Percentiles rank a stretch among this genome's conserved stretches.
Conservation (phyloP, 1,140 invertebrate species). For the Musca vetustissima region DNA sequence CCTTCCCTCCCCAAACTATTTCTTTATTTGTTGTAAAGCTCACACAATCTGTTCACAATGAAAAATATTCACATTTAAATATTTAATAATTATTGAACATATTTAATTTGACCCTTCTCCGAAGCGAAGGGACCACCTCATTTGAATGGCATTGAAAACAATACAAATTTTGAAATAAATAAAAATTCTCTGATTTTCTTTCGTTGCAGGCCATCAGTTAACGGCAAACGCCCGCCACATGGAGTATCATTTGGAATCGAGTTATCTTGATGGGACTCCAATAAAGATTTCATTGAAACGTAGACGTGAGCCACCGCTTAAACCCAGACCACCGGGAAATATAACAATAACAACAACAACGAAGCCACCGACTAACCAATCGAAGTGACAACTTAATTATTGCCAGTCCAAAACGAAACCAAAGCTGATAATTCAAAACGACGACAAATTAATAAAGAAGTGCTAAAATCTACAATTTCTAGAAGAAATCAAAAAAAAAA, state of each 20-base stretch:
- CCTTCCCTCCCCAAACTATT: too few relatives aligned
- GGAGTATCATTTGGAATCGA: conserved; percentile 21
- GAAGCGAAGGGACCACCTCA: too few relatives aligned
- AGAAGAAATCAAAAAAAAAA: too few relatives aligned
- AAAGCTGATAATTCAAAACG: too few relatives aligned
- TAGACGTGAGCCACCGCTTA: conserved; percentile 26
- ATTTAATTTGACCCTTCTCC: neutral
- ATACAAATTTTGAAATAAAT: neutral
- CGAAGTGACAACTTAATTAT: too few relatives aligned
- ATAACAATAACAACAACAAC: neutral
- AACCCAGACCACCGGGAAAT: conserved; percentile 28
- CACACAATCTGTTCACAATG: too few relatives aligned
- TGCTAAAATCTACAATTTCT: too few relatives aligned
- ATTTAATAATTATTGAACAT: neutral
- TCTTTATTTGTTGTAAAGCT: too few relatives aligned
- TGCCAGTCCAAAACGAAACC: neutral
- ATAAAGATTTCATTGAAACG: conserved; percentile 27
- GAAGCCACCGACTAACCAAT: too few relatives aligned
- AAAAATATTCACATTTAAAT: conserved; percentile 6
- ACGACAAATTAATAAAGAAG: too few relatives aligned
- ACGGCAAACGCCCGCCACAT: conserved; percentile 24
- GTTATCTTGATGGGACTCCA: conserved; percentile 20
- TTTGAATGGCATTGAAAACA: neutral
- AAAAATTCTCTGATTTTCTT: neutral
- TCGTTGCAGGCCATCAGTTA: conserved; percentile 19